Base-by-base conservation (phyloP, 1,140 invertebrate genomes). In the Drosophila sechellia region DNA sequence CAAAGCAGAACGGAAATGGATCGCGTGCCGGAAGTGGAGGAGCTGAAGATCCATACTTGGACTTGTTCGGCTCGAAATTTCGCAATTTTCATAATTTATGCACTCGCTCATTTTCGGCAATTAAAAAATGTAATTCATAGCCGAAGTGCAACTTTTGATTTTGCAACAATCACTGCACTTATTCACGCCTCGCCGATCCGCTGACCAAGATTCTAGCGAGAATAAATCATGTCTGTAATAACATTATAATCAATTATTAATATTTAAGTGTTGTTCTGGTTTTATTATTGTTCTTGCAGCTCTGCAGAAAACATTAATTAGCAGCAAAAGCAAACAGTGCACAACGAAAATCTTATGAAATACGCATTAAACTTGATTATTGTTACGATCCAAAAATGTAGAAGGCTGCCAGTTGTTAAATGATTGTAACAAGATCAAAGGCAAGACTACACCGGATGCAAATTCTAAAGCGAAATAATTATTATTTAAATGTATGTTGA, bases 221-320 rank as follows among this genome's bases (percentile, higher is more conserved):
- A 87, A 87, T 79, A 81, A 79, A 79, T 79, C 83, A 87, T 78
- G 70, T 72, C 70, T 64, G 77, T 86, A 76, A 87, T 79, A 83
- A 68, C 78, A 66, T 75, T 86, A 68, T 87, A 86, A 79, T 86
- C 77, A 87, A 72, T 81, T 87, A 87, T 81, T 87, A 86, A 87
- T 76, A 87, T 78, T 83, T 87, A 81, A 87, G 65, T 49, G 46
- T 58, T 85, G 83, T 71, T 79, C 77, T 79, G 73, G 60, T 84
- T 84, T 70, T 57, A 52, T 79, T 73, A 60, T 79, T 40, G 52
- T 46, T 81, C 55, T 69, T 22, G n/a, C 54, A 45, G 61, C 25
- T 48, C 37, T 48, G 39, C 46, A 31, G 35, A 52, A 4, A 66
- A 81, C 78, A 57, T 83, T 83, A 86, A 86, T 86, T 87, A 87